Base-by-base conservation (phyloP, 2,888 invertebrate genomes). In the Xestia rhomboidea region DNA sequence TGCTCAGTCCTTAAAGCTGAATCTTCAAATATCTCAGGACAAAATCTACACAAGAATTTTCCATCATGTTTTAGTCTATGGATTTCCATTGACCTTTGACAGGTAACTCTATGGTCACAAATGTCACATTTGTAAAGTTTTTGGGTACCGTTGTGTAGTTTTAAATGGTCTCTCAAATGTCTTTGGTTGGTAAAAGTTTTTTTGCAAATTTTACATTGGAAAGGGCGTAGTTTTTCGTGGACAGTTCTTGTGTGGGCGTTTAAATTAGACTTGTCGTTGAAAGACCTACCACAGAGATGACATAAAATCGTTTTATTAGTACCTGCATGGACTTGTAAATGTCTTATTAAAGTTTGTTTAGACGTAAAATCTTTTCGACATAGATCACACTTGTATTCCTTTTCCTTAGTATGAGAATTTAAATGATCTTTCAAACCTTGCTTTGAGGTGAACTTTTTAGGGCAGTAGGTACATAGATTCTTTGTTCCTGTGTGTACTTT, bases 361-460 rank as follows among this genome's bases (percentile, higher is more conserved):
- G 91, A 91, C 0, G 89, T 88, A 64, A 94, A 94, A 38, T 89
- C 83, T 78, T 93, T 94, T 21, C 91, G 71, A 69, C 95, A 95
- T 13, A 92, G 79, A 0, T 90, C 88, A 64, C 95, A 95, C 0
- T 89, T 82, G 62, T 84, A 93, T 30, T 89, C 89, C 63, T 90
- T 92, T 5, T 79, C 73, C 73, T 87, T 89, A 0, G 73, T 78
- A 1, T 84, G 87, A 0, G 11, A 34, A 10, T 76, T 79, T 0
- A 67, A 15, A 21, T 87, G 87, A 0, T 44, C 21, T 0, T 30
- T 66, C 0, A 82, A 69, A 2, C 4, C 2, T 0, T 18, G 1
- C 24, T 72, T 71, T 0, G 7, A 24, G 0, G 30, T 4, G 8
- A 76, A 87, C 0, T 13, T 64, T 34, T 64, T 83, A 0, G 64